Evolutionary conservation across 2,797 vertebrate species (phyloP).

Genomic region (Sitta carolinensis): DNA sequence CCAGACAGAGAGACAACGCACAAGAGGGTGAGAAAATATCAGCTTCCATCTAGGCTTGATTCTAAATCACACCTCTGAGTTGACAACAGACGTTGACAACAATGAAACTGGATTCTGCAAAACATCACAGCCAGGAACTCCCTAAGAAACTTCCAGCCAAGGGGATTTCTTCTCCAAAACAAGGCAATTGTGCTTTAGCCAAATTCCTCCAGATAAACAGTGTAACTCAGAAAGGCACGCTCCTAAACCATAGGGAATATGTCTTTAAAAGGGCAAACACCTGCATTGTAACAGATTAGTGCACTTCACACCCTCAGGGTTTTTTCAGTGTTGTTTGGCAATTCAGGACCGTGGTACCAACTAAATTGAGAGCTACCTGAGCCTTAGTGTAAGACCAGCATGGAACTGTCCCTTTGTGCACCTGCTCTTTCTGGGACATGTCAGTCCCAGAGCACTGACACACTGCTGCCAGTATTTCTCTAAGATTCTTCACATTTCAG

Average conservation of each 20-base stretch:
- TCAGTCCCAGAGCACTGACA: not conserved
- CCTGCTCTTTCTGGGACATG: accelerated
- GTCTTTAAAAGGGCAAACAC: not conserved
- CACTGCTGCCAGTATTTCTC: not conserved
- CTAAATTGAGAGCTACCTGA: not conserved
- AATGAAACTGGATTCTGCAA: not conserved
- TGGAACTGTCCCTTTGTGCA: not conserved
- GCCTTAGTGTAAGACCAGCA: not conserved
- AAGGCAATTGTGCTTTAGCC: not conserved
- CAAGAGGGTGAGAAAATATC: not conserved
- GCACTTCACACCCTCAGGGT: not conserved
- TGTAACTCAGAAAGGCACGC: not conserved
- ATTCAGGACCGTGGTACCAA: not conserved
- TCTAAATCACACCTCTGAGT: not conserved
- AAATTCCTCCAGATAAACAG: not conserved
- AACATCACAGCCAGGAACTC: not conserved
- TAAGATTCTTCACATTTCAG: not conserved
- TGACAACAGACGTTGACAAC: no score
- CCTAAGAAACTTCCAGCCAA: not conserved
- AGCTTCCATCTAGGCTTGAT: not conserved
- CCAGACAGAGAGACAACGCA: accelerated
- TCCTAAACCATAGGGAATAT: accelerated
- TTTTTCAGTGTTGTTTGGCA: not conserved
- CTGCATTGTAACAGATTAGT: not conserved
- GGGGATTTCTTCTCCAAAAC: not conserved